Conservation (phyloP, 2,797 vertebrate species). For the Morelia viridis region DNA sequence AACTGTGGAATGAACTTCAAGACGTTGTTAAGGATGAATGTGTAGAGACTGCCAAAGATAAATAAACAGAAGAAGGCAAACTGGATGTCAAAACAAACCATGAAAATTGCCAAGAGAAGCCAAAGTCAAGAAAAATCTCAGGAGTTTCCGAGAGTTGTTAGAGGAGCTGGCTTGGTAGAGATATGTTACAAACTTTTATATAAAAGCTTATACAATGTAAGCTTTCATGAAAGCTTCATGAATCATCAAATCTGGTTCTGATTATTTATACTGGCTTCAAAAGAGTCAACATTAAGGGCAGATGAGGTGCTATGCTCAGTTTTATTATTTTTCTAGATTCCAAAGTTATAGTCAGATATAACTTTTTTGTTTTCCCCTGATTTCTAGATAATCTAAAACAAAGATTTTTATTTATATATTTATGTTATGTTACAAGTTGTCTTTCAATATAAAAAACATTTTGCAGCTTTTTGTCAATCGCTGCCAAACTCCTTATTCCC, state of each 20-base stretch:
- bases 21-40: neutral
- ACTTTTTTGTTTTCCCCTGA: conserved; percentile 22
- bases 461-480: conserved; percentile 35
- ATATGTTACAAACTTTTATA: neutral
- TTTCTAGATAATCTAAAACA: conserved; percentile 18
- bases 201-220: neutral
- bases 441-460: conserved; percentile 51
- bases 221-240: conserved; percentile 43
- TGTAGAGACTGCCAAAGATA: neutral
- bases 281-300: conserved; percentile 51
- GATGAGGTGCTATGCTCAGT: conserved; percentile 48
- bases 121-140: neutral
- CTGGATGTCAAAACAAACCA: neutral
- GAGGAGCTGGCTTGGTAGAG: neutral
- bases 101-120: neutral
- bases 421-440: conserved; percentile 41
- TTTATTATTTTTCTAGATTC: conserved; percentile 16
- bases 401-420: neutral
- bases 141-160: neutral
- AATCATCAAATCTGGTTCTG: conserved; percentile 49
- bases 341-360: conserved; percentile 43
- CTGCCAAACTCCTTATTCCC: conserved; percentile 44
- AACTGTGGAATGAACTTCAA: neutral
- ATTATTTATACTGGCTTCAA: conserved; percentile 44
- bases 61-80: neutral